Percentiles rank a stretch among this genome's conserved stretches.
These are phyloP conservation scores for Tetragonula clypearis DNA, from an alignment of 1,140 invertebrate genomes.

Conservation along the genomic window DNA sequence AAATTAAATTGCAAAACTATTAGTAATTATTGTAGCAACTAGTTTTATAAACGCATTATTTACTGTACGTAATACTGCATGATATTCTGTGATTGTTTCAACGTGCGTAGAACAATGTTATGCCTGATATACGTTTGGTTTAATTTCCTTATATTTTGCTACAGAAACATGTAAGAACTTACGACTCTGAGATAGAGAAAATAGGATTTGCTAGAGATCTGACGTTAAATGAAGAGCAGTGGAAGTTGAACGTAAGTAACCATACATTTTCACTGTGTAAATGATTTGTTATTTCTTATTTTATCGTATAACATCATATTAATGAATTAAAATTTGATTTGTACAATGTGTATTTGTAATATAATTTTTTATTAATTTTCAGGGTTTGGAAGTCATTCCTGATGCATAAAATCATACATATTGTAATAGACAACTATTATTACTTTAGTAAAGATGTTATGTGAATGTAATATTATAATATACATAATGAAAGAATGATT, in stretches of 20 bases:
- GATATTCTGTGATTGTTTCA: not conserved
- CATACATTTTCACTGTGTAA: not conserved
- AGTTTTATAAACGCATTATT: too few species aligned
- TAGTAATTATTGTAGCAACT: not conserved
- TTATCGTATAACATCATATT: not conserved
- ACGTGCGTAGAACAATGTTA: not conserved
- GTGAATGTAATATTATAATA: constrained; percentile 3
- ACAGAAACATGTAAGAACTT: not conserved
- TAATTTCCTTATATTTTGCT: constrained; percentile 3
- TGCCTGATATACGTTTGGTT: not conserved
- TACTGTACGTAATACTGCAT: too few species aligned
- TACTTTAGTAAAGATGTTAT: not conserved
- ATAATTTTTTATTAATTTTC: constrained; percentile 20
- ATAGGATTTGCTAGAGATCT: not conserved
- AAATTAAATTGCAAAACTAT: not conserved
- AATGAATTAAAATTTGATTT: not conserved
- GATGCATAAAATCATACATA: constrained; percentile 44
- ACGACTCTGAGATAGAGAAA: not conserved
- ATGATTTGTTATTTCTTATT: not conserved
- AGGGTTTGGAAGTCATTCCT: constrained; percentile 62
- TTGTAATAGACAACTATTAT: not conserved
- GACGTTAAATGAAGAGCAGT: too few species aligned
- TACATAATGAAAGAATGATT: not conserved
- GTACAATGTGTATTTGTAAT: not conserved
- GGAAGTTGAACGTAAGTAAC: not conserved